phyloP scores from a whole-genome alignment of 2,888 invertebrate species.

The Lasioglossum zephyrum region DNA sequence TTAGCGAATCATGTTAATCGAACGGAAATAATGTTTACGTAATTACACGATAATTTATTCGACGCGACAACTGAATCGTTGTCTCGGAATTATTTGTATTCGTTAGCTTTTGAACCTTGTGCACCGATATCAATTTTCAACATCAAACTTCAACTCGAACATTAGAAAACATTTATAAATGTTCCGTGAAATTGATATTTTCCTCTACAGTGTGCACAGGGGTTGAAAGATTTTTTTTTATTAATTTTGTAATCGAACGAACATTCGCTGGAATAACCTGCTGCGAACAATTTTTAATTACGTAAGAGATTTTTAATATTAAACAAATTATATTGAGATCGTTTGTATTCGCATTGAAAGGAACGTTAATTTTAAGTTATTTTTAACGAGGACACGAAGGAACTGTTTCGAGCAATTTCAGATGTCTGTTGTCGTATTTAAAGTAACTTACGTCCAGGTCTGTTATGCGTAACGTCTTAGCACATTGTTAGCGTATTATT shows the following conservation, averaged over 20 bases:
- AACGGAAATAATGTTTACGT: background rate
- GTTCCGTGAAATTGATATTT: background rate
- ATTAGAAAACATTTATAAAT: background rate
- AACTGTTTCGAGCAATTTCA: background rate
- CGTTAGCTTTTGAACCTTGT: background rate
- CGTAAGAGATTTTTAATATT: background rate
- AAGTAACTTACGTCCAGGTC: slow-evolving; percentile 13
- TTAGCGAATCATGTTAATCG: background rate
- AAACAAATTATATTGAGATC: background rate
- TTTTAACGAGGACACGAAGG: background rate
- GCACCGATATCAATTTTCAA: background rate
- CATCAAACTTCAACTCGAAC: background rate
- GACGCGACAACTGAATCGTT: background rate
- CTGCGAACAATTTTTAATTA: background rate
- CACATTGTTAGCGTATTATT: slow-evolving; percentile 2
- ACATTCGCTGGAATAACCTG: background rate
- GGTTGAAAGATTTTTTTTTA: background rate
- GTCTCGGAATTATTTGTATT: background rate
- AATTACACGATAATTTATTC: slow-evolving; percentile 3
- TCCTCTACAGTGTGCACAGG: background rate
- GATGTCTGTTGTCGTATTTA: background rate
- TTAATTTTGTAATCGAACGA: background rate
- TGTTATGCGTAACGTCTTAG: slow-evolving; percentile 14
- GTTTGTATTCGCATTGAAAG: background rate
- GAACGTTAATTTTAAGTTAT: slow-evolving; percentile 8